Evolutionary conservation across 2,888 invertebrate genomes (phyloP).

Genomic region (Sthenelais limicola): DNA sequence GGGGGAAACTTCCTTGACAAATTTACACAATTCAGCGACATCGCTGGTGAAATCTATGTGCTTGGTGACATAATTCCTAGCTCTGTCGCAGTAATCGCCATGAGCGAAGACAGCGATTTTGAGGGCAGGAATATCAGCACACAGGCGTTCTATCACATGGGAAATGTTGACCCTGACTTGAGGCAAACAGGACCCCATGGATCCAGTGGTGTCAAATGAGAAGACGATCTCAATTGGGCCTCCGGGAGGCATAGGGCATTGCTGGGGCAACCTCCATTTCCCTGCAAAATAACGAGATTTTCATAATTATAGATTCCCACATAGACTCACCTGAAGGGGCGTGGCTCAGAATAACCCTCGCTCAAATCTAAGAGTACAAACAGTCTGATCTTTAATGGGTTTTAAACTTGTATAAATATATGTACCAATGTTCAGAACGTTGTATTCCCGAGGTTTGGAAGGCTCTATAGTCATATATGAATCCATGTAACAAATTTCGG

Average conservation of each 20-base stretch:
- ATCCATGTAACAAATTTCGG: no score
- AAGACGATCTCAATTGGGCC: conserved; percentile 60
- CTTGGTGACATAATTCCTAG: conserved; percentile 61
- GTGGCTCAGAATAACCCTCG: no score
- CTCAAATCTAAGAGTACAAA: no score
- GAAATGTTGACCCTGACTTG: conserved; percentile 60
- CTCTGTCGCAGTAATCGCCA: conserved; percentile 67
- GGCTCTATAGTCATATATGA: no score
- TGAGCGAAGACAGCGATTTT: conserved; percentile 66
- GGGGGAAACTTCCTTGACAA: conserved; percentile 57
- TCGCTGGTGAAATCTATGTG: conserved; percentile 60
- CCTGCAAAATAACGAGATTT: no score
- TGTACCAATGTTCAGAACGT: no score
- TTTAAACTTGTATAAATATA: no score
- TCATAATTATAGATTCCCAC: no score
- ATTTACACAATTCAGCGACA: conserved; percentile 56
- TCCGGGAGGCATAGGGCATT: conserved; percentile 37
- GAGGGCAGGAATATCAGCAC: conserved; percentile 65
- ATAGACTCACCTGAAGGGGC: no score
- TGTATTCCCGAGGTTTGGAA: no score
- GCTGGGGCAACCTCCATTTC: no score
- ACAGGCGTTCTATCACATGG: conserved; percentile 65
- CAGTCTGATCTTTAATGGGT: no score
- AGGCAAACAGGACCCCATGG: conserved; percentile 60
- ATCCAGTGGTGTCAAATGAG: conserved; percentile 66